These are phyloP conservation scores for Carapus acus DNA, from an alignment of 2,797 vertebrate species.

Conservation along the genomic window DNA sequence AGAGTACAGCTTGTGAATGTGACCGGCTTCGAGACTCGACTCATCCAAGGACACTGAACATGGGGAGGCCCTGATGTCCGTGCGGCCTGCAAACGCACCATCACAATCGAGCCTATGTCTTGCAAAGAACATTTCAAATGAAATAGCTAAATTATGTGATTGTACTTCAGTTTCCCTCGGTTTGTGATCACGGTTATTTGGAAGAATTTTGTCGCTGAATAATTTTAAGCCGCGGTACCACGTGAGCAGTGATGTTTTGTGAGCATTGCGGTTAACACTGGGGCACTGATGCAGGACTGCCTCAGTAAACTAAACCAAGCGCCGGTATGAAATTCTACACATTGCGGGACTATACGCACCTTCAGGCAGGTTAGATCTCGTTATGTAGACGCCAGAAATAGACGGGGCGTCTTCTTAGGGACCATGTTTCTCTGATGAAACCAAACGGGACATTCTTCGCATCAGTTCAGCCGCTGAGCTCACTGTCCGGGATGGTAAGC, in stretches of 20 bases:
- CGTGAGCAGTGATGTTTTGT: background rate
- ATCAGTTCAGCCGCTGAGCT: slow-evolving; percentile 40
- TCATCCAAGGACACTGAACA: slow-evolving; percentile 38
- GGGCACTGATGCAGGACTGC: background rate
- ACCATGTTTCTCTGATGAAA: slow-evolving; percentile 39
- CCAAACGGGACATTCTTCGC: slow-evolving; percentile 37
- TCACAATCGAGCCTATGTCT: background rate
- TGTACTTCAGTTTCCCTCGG: too few species aligned
- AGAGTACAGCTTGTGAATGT: too few species aligned
- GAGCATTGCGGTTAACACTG: background rate
- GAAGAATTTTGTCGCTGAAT: too few species aligned
- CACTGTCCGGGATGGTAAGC: slow-evolving; percentile 48
- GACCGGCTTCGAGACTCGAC: slow-evolving; percentile 53
- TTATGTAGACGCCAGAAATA: slow-evolving; percentile 33
- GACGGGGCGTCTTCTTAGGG: slow-evolving; percentile 23
- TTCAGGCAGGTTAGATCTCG: slow-evolving; percentile 43
- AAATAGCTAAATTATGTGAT: too few species aligned
- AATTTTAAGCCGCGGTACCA: background rate
- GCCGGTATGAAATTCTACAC: slow-evolving; percentile 1
- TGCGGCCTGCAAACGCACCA: slow-evolving; percentile 40
- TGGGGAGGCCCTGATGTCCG: slow-evolving; percentile 34
- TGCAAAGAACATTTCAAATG: too few species aligned
- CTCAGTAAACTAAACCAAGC: background rate
- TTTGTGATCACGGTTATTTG: too few species aligned
- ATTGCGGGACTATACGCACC: slow-evolving; percentile 48